A percentile compares a stretch with the other conserved stretches of the same genome.
Conservation (phyloP, 2,888 invertebrate genomes). For the Thymelicus sylvestris region DNA sequence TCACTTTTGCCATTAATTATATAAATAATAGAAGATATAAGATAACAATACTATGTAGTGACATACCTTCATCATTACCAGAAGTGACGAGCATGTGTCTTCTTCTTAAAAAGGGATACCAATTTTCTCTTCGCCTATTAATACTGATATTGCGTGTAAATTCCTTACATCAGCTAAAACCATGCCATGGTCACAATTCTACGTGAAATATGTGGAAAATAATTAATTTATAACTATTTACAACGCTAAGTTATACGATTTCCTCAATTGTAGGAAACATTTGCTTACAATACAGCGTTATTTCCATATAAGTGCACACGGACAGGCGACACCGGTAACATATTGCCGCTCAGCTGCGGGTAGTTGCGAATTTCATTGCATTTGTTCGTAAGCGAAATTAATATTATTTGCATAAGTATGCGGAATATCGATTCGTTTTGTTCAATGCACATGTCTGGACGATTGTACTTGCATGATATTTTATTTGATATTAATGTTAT, state of each 20-base stretch:
- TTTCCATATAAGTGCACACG: conserved; percentile 23
- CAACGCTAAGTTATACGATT: conserved; percentile 6
- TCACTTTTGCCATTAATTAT: too few relatives aligned
- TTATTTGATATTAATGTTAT: neutral
- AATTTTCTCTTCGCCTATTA: too few relatives aligned
- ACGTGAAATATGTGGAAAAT: neutral
- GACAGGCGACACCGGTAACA: conserved; percentile 27
- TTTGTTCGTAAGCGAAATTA: conserved; percentile 27
- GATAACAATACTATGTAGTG: too few relatives aligned
- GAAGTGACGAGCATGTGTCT: too few relatives aligned
- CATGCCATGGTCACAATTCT: neutral
- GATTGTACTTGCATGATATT: neutral
- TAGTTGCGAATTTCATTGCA: conserved; percentile 20
- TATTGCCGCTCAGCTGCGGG: conserved; percentile 22
- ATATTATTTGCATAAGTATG: conserved; percentile 32
- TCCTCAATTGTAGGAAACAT: conserved; percentile 25
- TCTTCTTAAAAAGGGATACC: too few relatives aligned
- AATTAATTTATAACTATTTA: conserved; percentile 13
- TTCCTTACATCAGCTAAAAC: too few relatives aligned
- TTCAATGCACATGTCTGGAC: conserved; percentile 9
- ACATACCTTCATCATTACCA: too few relatives aligned
- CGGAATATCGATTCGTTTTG: conserved; percentile 25
- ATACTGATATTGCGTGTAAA: too few relatives aligned
- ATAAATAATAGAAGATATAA: too few relatives aligned
- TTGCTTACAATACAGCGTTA: conserved; percentile 29